A percentile compares a stretch with the other conserved stretches of the same genome.
phyloP scores from a whole-genome alignment of 2,888 invertebrate species.

The Lissocephala sabroskyi region DNA sequence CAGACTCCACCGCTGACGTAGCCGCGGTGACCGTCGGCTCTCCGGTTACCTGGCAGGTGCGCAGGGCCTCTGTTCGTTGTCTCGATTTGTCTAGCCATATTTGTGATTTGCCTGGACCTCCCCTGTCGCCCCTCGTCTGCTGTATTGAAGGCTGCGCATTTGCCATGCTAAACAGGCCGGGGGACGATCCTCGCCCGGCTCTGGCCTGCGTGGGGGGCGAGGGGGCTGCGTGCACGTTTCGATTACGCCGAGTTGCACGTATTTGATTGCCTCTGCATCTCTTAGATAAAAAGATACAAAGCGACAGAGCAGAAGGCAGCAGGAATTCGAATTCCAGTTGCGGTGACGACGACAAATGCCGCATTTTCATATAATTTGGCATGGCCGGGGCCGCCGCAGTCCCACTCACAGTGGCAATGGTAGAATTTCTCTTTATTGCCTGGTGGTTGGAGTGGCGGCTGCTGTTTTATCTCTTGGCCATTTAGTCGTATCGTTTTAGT shows the following conservation, averaged over 20 bases:
- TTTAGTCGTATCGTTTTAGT: no score
- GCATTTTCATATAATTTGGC: no score
- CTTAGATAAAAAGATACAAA: constrained; percentile 21
- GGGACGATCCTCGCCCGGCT: background rate
- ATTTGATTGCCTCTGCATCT: constrained; percentile 9
- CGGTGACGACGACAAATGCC: no score
- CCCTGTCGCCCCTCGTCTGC: background rate
- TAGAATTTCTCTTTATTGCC: background rate
- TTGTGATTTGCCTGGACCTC: constrained; percentile 22
- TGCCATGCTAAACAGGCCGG: background rate
- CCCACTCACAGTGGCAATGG: no score
- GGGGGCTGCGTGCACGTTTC: background rate
- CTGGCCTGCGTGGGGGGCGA: background rate
- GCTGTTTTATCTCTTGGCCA: no score
- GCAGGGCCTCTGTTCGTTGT: constrained; percentile 7
- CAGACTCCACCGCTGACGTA: constrained; percentile 1
- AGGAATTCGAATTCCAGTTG: background rate
- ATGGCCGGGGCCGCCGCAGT: no score
- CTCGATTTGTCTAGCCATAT: constrained; percentile 7
- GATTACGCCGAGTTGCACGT: background rate
- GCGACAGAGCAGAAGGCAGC: background rate
- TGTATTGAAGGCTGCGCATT: no score
- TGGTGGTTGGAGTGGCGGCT: background rate
- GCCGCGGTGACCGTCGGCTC: background rate
- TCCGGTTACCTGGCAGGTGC: constrained; percentile 47